A percentile compares a stretch with the other conserved stretches of the same genome.
Conservation (phyloP, 2,113 vertebrate species). For the Platysteira castanea region DNA sequence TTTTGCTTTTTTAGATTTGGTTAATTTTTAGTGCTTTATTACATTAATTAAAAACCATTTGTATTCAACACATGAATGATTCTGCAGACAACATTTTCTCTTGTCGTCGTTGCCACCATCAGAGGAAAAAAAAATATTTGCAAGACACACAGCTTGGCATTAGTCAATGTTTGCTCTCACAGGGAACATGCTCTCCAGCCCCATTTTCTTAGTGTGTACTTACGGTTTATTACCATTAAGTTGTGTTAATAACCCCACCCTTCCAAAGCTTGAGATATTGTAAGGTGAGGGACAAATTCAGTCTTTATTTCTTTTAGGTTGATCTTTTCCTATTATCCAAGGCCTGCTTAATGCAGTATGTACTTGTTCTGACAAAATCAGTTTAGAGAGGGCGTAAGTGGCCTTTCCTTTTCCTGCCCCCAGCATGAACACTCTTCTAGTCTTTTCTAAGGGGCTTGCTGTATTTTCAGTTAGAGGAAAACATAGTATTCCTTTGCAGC, state of each 20-base stretch:
- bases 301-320: not conserved
- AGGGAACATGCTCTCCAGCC: not conserved
- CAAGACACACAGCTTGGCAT: not conserved
- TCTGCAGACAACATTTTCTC: not conserved
- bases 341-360: not conserved
- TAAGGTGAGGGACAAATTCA: not conserved
- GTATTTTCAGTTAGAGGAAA: not conserved
- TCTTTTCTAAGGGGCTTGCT: not conserved
- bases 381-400: not conserved
- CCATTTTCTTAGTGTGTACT: not conserved
- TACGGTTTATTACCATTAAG: not conserved
- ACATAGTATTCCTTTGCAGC: not conserved
- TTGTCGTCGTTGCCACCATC: not conserved
- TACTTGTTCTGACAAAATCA: not conserved
- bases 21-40: not conserved
- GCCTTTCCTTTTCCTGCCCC: not conserved
- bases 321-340: not conserved
- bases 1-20: not conserved
- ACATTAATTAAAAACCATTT: not conserved
- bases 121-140: not conserved
- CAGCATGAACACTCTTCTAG: rapidly evolving
- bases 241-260: not conserved
- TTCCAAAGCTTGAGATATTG: not conserved
- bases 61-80: not conserved
- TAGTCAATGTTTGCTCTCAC: not conserved